Base-by-base conservation (phyloP, 2,888 invertebrate genomes). In the Drosophila pegasa region DNA sequence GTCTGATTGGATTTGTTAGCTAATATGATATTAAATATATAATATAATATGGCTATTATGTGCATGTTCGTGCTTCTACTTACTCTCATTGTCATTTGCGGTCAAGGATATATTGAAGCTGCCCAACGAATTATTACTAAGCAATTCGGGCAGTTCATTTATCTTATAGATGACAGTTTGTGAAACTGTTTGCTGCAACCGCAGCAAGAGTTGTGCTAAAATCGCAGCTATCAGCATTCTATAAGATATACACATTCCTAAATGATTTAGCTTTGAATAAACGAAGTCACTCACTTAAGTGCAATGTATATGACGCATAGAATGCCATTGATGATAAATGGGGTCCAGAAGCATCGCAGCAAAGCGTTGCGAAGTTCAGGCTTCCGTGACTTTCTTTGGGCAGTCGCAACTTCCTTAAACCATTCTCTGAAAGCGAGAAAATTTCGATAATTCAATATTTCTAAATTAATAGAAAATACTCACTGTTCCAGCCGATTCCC, bases 341-440 rank as follows among this genome's bases (percentile, higher is more conserved):
- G 94, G 80, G 94, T 93, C 94, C 95, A 94, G 91, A 96, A 96
- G 35, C 95, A 94, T 74, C 93, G 93, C 64, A 94, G 93, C 89
- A 96, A 93, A 20, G 95, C 95, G 67, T 93, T 94, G 27, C 95
- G 93, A 9, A 96, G 93, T 18, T 94, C 94, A 1, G 96, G 95
- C 74, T 94, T 93, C 74, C 93, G 93, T 25, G 93, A 93, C 74
- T 93, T 93, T 61, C 92, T 93, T 87, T 92, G 93, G 2, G 94
- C 93, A 72, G 92, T 90, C 68, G 94, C 93, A 73, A 95, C 91
- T 91, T 95, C 95, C 89, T 93, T 93, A 60, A 93, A 91, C 95
- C 95, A 95, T 93, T 95, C 94, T 84, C 95, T 95, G 60, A 9
- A 41, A 8, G 3, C 6, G 9, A 45, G 5, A 6, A 29, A 12